Percentiles rank a stretch among this genome's conserved stretches.
These are phyloP conservation scores for Uloborus plumipes DNA, from an alignment of 2,888 invertebrate genomes.

Conservation along the genomic window DNA sequence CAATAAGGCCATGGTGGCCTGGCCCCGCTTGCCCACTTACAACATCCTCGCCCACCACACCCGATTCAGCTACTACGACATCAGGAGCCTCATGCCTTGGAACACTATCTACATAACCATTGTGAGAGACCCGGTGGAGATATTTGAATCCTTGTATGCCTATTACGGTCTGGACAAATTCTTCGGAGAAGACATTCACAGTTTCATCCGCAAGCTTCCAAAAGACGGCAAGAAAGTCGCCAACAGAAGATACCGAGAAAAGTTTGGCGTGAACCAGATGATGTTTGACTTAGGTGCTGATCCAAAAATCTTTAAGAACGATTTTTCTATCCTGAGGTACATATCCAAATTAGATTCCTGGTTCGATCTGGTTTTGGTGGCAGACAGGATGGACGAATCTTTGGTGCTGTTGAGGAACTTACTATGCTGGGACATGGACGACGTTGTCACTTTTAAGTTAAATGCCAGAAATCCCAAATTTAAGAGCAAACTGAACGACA, in stretches of 20 bases:
- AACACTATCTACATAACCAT: constrained; percentile 67
- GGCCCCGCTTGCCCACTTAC: constrained; percentile 54
- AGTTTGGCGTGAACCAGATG: constrained; percentile 70
- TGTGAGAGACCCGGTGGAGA: constrained; percentile 66
- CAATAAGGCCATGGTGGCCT: constrained; percentile 64
- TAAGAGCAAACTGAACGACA: constrained; percentile 44
- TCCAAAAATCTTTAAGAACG: constrained; percentile 65
- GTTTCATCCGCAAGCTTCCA: constrained; percentile 31
- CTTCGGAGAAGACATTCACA: constrained; percentile 34
- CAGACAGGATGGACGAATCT: constrained; percentile 70
- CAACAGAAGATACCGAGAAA: constrained; percentile 23
- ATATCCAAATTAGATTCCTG: constrained; percentile 67
- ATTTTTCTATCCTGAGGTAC: constrained; percentile 61
- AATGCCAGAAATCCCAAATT: constrained; percentile 67
- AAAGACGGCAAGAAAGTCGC: constrained; percentile 3
- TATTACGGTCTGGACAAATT: constrained; percentile 67
- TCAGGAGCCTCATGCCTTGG: constrained; percentile 65
- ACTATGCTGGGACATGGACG: constrained; percentile 69
- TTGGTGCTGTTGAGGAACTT: constrained; percentile 69
- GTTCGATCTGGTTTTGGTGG: constrained; percentile 69
- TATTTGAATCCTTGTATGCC: constrained; percentile 67
- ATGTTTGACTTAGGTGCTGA: constrained; percentile 69
- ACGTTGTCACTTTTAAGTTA: constrained; percentile 68
- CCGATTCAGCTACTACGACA: constrained; percentile 63
- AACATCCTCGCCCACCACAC: constrained; percentile 67